Conservation (phyloP, 2,888 invertebrate species). For the Polydrusus pterygomalis region DNA sequence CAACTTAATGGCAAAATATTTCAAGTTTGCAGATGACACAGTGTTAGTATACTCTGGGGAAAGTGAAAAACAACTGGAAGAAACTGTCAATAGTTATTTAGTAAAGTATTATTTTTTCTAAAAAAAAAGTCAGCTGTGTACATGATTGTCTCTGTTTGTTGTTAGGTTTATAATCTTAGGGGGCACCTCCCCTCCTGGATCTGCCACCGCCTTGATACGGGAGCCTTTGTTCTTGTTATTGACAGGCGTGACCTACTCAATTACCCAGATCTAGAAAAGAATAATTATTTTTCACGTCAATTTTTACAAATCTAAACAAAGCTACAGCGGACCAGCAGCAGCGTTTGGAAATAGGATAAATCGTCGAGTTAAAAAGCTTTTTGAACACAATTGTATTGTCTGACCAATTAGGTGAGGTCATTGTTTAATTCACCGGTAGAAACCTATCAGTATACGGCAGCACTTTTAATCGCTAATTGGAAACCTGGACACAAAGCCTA, state of each 20-base stretch:
- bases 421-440: conserved; percentile 39
- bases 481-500: conserved; percentile 42
- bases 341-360: conserved; percentile 14
- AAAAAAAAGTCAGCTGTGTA: too few relatives aligned
- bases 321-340: too few relatives aligned
- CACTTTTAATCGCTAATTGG: conserved; percentile 46
- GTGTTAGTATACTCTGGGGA: too few relatives aligned
- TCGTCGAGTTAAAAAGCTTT: conserved; percentile 14
- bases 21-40: too few relatives aligned
- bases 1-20: too few relatives aligned
- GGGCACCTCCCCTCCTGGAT: too few relatives aligned
- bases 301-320: neutral
- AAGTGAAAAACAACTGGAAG: too few relatives aligned
- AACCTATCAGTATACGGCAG: conserved; percentile 43
- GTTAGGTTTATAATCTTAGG: too few relatives aligned
- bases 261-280: neutral
- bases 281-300: neutral
- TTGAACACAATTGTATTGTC: conserved; percentile 28
- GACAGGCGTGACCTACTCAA: neutral
- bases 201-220: neutral
- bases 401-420: conserved; percentile 29
- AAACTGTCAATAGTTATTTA: too few relatives aligned
- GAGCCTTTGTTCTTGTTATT: neutral
- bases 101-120: too few relatives aligned
- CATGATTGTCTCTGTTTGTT: too few relatives aligned